Conservation (phyloP, 2,113 vertebrate genomes). For the Nanorana parkeri region DNA sequence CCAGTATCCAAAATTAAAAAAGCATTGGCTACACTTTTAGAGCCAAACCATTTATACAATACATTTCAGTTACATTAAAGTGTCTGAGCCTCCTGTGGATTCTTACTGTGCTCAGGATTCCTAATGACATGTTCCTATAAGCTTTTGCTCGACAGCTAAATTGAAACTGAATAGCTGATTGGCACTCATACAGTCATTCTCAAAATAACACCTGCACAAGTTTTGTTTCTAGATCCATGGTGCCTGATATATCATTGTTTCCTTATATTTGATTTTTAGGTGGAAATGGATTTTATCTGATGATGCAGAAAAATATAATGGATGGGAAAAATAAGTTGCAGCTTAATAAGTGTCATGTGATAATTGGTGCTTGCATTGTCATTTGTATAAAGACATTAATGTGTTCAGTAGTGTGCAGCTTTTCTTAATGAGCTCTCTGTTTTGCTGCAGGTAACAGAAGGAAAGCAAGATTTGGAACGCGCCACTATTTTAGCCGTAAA, state of each 20-base stretch:
- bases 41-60: no score
- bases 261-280: neutral
- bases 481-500: slow-evolving; percentile 84
- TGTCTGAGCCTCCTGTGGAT: neutral
- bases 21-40: no score
- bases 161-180: slow-evolving; percentile 2
- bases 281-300: slow-evolving; percentile 15
- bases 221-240: neutral
- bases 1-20: no score
- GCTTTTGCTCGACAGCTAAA: neutral
- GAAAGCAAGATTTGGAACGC: slow-evolving; percentile 93
- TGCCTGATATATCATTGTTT: neutral
- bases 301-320: slow-evolving; percentile 1
- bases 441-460: slow-evolving; percentile 86
- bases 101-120: slow-evolving; percentile 1
- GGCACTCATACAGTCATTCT: neutral
- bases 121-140: neutral
- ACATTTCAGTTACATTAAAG: slow-evolving; percentile 20
- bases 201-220: neutral
- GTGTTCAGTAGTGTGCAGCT: neutral
- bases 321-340: neutral
- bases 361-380: neutral
- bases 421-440: neutral
- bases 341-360: neutral
- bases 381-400: neutral